Base-by-base conservation (phyloP, 2,113 vertebrate species). In the Columbina picui region DNA sequence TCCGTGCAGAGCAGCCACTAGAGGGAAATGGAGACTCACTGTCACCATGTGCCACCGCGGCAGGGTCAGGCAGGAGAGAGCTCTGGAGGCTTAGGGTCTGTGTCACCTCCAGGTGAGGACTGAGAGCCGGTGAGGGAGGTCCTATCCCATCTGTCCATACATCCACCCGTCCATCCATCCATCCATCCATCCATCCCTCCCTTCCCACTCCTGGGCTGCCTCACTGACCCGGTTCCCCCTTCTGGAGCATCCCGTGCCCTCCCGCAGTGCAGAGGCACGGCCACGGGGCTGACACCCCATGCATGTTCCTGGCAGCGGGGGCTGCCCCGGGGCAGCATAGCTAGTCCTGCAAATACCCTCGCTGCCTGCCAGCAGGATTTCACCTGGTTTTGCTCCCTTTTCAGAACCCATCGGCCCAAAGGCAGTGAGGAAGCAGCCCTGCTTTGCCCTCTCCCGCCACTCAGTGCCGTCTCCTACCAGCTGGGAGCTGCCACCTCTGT, bases 21-120 rank as follows among this genome's bases (percentile, higher is more conserved):
- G 96, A 95, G 95, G 96, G 96, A 94, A 92, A 95, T 63, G 92
- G 82, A 97, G 96, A 96, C 95, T 83, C 9, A 50, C 56, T 70
- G 95, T 94, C 92, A 89, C 65, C 87, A 0, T 47, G 81, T 63
- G 92, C 39, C 81, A 71, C 18, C 8, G 38, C 45, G 21, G 77
- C 56, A 34, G 59, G 68, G 87, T 1, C 27, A 93, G 73, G 65
- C 3, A 64, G 74, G 15, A 22, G 56, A 41, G 69, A 11, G 12
- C 65, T 52, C 52, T 47, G 84, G 76, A 18, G 78, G 84, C 87
- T 93, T 52, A 34, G 77, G 47, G 87, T 67, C 52, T 4, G 30
- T 45, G 81, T n/a, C 47, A 32, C 36, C 10, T 47, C 84, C 55
- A 2, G 1, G 14, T 0, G 1, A 22, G 22, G 59, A 47, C 34